Conservation (phyloP, 30 jellyfish, hydroid and myxozoan genomes). For the Nemopilema nomurai region DNA sequence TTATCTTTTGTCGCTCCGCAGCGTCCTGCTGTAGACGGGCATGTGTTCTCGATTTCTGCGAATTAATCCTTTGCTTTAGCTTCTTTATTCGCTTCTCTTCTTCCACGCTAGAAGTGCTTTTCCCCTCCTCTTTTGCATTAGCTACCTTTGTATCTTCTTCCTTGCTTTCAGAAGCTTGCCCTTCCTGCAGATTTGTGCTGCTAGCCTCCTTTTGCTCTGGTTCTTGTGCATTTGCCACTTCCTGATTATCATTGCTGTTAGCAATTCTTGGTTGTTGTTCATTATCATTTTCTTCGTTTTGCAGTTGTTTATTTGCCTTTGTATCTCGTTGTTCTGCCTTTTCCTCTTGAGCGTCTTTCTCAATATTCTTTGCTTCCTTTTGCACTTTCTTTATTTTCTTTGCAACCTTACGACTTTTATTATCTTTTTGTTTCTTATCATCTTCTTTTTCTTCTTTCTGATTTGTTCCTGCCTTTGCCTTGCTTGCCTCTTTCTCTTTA, state of each 20-base stretch:
- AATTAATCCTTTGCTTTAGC: conserved; percentile 51
- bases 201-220: conserved; percentile 1
- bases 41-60: conserved; percentile 41
- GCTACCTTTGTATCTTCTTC: conserved; percentile 20
- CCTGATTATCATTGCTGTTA: conserved; percentile 7
- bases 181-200: not conserved
- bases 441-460: conserved; percentile 36
- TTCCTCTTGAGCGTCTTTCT: not conserved
- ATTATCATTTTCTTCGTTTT: not conserved
- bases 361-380: conserved; percentile 18
- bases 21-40: conserved; percentile 59
- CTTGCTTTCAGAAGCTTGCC: conserved; percentile 1
- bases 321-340: not conserved
- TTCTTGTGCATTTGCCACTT: not conserved
- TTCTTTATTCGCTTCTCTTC: conserved; percentile 58
- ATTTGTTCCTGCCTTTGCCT: not conserved
- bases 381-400: conserved; percentile 18
- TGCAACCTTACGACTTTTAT: not conserved
- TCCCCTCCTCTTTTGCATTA: not conserved
- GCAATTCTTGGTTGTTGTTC: conserved; percentile 6
- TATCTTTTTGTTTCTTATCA: not conserved
- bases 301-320: not conserved
- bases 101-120: conserved; percentile 25
- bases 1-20: conserved; percentile 56
- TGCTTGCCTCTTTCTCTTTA: not conserved